Percentiles rank a stretch among this genome's conserved stretches.
Evolutionary conservation across 2,888 invertebrate genomes (phyloP).

Genomic region (Corythucha ciliata): DNA sequence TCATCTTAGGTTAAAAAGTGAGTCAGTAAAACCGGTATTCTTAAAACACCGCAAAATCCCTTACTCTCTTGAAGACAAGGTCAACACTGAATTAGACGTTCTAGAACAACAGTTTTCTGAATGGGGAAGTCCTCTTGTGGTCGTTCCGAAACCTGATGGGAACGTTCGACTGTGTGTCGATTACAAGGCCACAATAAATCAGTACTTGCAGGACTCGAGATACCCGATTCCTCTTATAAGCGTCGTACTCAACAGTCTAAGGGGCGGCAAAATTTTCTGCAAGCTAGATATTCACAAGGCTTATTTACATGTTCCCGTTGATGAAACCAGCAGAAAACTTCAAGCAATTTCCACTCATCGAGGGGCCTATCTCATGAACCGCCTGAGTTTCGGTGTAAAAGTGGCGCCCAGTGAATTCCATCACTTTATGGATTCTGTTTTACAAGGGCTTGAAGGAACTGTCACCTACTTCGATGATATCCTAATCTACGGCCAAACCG

Average conservation of each 20-base stretch:
- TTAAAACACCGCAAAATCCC: constrained; percentile 14
- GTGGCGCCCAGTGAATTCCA: constrained; percentile 13
- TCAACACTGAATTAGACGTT: constrained; percentile 22
- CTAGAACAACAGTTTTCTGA: constrained; percentile 21
- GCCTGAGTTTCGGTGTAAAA: constrained; percentile 2
- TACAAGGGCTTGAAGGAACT: neutral
- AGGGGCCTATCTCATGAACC: constrained; percentile 15
- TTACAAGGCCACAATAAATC: constrained; percentile 23
- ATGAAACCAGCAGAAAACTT: constrained; percentile 19
- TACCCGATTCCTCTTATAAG: constrained; percentile 29
- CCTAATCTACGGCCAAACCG: neutral
- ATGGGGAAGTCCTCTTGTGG: constrained; percentile 18
- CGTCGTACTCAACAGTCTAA: constrained; percentile 24
- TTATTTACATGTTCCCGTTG: constrained; percentile 27
- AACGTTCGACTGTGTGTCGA: constrained; percentile 30
- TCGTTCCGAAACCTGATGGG: constrained; percentile 1
- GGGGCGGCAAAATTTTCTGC: constrained; percentile 26
- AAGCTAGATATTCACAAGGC: constrained; percentile 30
- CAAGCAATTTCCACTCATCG: constrained; percentile 24
- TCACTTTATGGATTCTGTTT: neutral
- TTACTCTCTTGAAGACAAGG: constrained; percentile 17
- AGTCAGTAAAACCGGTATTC: neutral
- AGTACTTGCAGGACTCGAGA: constrained; percentile 29
- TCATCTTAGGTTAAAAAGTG: neutral
- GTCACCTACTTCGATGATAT: neutral